A percentile compares a stretch with the other conserved stretches of the same genome.
Conservation (phyloP, 1,140 invertebrate genomes). For the Tyrophagus putrescentiae region DNA sequence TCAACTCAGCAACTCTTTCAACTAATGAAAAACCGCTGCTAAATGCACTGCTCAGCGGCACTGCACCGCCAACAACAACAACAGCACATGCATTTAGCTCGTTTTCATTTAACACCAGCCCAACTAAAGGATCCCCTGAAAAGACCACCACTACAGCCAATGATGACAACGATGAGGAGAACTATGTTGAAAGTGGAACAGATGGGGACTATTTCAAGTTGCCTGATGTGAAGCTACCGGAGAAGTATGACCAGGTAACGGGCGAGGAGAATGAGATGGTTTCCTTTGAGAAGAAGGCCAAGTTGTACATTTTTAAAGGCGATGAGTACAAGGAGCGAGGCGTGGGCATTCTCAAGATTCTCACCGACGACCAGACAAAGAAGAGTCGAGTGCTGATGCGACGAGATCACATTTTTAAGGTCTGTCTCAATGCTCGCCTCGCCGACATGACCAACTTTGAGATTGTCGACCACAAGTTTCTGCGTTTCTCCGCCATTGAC, state of each 20-base stretch:
- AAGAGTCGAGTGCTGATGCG: slow-evolving; percentile 34
- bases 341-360: slow-evolving; percentile 37
- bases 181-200: slow-evolving; percentile 47
- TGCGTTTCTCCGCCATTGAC: slow-evolving; percentile 62
- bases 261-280: slow-evolving; percentile 64
- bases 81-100: slow-evolving; percentile 30
- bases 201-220: slow-evolving; percentile 40
- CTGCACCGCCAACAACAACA: background rate
- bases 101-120: too few relatives aligned
- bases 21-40: background rate
- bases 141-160: too few relatives aligned
- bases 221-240: slow-evolving; percentile 63
- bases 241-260: slow-evolving; percentile 57
- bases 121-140: too few relatives aligned
- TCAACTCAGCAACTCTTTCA: background rate
- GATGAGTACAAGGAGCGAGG: slow-evolving; percentile 41
- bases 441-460: slow-evolving; percentile 45
- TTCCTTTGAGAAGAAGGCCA: slow-evolving; percentile 36
- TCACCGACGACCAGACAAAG: slow-evolving; percentile 31
- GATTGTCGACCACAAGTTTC: slow-evolving; percentile 49
- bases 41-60: background rate
- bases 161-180: too few relatives aligned
- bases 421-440: slow-evolving; percentile 38
- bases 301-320: slow-evolving; percentile 52
- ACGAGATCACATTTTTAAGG: slow-evolving; percentile 34